Percentiles rank a stretch among this genome's conserved stretches.
These are phyloP conservation scores for Trissolcus basalis DNA, from an alignment of 1,140 invertebrate species.

Conservation along the genomic window DNA sequence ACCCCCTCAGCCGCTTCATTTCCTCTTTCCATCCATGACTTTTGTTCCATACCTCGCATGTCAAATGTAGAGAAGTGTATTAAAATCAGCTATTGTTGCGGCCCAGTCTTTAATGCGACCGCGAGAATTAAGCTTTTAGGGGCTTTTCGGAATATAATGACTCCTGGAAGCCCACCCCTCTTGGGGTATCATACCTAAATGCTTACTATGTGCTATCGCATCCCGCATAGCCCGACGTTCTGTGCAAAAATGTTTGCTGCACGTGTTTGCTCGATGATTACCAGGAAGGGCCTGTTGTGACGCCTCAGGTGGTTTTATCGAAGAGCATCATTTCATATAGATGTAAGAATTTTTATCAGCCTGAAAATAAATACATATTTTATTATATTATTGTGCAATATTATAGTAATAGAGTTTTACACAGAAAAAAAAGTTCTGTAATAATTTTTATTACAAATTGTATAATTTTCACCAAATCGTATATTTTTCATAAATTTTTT, in stretches of 20 bases:
- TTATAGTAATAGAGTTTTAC: too few species aligned
- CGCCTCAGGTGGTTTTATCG: too few species aligned
- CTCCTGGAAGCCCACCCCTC: slow-evolving; percentile 40
- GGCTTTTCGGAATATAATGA: slow-evolving; percentile 54
- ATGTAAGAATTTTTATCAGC: too few species aligned
- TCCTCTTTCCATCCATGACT: slow-evolving; percentile 44
- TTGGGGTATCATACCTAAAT: slow-evolving; percentile 16
- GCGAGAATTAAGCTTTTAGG: slow-evolving; percentile 55
- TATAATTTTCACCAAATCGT: too few species aligned
- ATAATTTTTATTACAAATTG: too few species aligned
- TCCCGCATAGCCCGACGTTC: slow-evolving; percentile 3
- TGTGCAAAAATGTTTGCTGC: slow-evolving; percentile 7
- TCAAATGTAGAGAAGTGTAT: slow-evolving; percentile 56
- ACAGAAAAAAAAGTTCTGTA: too few species aligned
- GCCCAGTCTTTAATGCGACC: slow-evolving; percentile 51
- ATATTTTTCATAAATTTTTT: too few species aligned
- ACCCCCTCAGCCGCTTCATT: slow-evolving; percentile 22
- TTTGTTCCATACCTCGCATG: slow-evolving; percentile 55
- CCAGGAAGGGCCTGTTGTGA: too few species aligned
- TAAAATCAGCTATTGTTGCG: slow-evolving; percentile 58
- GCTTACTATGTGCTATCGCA: not conserved
- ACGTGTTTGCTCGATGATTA: too few species aligned
- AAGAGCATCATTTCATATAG: too few species aligned
- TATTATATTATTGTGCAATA: too few species aligned
- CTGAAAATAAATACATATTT: too few species aligned